Percentiles rank a stretch among this genome's conserved stretches.
phyloP scores from a whole-genome alignment of 1,140 invertebrate genomes.

The Cydia pomonella region DNA sequence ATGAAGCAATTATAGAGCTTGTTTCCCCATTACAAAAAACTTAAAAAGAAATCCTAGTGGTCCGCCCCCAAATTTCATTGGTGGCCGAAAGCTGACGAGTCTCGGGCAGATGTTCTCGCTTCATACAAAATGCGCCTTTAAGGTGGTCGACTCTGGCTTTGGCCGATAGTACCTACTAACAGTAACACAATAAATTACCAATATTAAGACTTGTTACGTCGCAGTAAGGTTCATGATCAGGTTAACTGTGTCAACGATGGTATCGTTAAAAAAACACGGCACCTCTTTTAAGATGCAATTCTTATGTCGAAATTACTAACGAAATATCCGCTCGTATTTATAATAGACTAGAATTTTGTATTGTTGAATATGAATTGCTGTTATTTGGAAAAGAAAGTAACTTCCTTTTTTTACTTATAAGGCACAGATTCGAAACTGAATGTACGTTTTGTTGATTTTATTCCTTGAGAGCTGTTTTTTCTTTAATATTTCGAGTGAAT shows the following conservation, averaged over 20 bases:
- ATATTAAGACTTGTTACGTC: too few relatives aligned
- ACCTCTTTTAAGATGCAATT: slow-evolving; percentile 11
- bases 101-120: too few relatives aligned
- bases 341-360: neutral
- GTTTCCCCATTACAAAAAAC: too few relatives aligned
- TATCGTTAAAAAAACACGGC: neutral
- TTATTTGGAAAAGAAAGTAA: slow-evolving; percentile 9
- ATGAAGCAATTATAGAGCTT: too few relatives aligned
- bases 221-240: neutral
- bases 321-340: slow-evolving; percentile 13
- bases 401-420: neutral
- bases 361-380: neutral
- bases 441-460: neutral
- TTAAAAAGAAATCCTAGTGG: too few relatives aligned
- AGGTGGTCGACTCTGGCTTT: too few relatives aligned
- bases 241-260: neutral
- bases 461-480: neutral
- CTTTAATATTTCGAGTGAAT: neutral
- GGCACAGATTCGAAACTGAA: neutral
- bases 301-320: slow-evolving; percentile 11
- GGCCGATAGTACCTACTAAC: too few relatives aligned
- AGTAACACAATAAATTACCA: too few relatives aligned
- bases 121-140: too few relatives aligned
- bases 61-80: too few relatives aligned
- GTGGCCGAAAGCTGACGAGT: too few relatives aligned